These are phyloP conservation scores for Acronicta psi DNA, from an alignment of 2,888 invertebrate species.

Conservation along the genomic window DNA sequence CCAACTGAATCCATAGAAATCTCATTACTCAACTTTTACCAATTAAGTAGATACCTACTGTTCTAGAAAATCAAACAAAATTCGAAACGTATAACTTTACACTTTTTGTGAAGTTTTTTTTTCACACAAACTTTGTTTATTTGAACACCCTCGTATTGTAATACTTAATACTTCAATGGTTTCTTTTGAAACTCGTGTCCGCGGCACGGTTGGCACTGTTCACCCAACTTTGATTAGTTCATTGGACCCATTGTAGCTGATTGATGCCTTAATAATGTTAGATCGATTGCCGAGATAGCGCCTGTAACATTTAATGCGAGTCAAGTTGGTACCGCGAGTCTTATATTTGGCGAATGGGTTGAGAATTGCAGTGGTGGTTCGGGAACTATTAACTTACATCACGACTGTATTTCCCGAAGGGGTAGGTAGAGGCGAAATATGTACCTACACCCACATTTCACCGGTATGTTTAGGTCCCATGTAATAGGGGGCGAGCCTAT, in stretches of 20 bases:
- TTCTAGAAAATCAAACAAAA: no score
- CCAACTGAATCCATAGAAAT: no score
- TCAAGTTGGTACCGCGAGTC: conserved; percentile 8
- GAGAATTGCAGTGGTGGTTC: background rate
- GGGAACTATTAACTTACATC: background rate
- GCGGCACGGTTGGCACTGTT: conserved; percentile 6
- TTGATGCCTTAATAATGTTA: conserved; percentile 50
- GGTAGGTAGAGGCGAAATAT: background rate
- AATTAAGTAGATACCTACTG: no score
- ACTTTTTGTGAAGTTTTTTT: no score
- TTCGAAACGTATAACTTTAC: no score
- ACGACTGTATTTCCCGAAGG: no score
- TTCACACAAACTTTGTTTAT: no score
- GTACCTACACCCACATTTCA: no score
- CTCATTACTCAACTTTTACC: no score
- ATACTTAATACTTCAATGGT: conserved; percentile 1
- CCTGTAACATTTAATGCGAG: conserved; percentile 32
- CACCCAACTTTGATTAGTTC: conserved; percentile 48
- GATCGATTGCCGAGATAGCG: conserved; percentile 46
- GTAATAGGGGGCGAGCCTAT: no score
- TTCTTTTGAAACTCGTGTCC: conserved; percentile 20
- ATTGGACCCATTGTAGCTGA: conserved; percentile 32
- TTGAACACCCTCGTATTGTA: background rate
- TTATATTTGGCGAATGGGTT: background rate
- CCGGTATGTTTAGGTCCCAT: no score